A percentile compares a stretch with the other conserved stretches of the same genome.
These are phyloP conservation scores for Mus pahari DNA, from an alignment of 2,113 vertebrate genomes.

Conservation along the genomic window DNA sequence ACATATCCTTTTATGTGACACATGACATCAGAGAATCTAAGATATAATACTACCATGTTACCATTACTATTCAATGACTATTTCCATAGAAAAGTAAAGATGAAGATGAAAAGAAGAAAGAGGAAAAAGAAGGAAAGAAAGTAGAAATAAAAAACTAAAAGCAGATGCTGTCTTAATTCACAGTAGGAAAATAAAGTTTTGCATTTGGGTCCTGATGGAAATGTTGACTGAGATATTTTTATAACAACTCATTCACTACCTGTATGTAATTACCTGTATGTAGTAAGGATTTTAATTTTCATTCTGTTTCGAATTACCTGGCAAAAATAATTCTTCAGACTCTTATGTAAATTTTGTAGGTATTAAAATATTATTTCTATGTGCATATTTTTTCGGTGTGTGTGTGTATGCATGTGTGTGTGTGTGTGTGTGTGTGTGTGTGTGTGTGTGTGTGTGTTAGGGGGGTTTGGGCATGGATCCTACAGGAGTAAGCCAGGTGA, in stretches of 20 bases:
- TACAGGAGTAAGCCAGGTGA: neutral
- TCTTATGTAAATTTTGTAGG: neutral
- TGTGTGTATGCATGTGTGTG: neutral
- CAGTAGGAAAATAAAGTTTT: neutral
- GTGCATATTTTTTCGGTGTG: neutral
- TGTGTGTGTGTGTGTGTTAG: neutral
- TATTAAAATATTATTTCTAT: neutral
- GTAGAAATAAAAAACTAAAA: neutral
- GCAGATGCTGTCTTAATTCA: neutral
- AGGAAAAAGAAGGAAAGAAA: fast-evolving
- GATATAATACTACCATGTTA: neutral
- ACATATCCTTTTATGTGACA: neutral
- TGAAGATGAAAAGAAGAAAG: fast-evolving
- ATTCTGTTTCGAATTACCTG: neutral
- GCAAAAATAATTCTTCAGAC: neutral
- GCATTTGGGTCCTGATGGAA: neutral
- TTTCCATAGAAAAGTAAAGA: neutral
- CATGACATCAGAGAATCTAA: neutral
- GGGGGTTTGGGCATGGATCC: neutral
- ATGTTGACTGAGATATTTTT: neutral
- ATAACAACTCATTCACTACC: fast-evolving
- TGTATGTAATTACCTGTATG: neutral
- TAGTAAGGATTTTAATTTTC: neutral
- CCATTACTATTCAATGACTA: neutral
- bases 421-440: neutral